Base-by-base conservation (phyloP, 2,797 vertebrate genomes). In the Clarias pachynema region DNA sequence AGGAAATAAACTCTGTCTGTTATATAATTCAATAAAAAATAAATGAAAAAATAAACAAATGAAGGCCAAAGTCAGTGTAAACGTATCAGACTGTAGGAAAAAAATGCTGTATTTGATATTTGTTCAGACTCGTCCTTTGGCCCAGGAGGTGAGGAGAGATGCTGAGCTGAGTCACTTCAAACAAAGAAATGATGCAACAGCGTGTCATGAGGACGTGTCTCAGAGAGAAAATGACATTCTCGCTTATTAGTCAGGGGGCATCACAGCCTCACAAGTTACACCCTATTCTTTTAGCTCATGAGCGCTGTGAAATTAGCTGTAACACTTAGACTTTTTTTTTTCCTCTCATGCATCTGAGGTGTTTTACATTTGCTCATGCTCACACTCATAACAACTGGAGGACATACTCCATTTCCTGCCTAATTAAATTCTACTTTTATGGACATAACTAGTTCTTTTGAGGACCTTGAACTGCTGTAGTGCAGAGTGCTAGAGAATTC, bases 61-160 rank as follows among this genome's bases (percentile, higher is more conserved):
- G 90, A 94, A 94, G 94, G 92, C 92, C 93, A 92, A 93, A 93
- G 94, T 95, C 93, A 94, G 94, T 94, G 92, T 91, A 89, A 91
- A 90, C 84, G 92, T 94, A 93, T 92, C 93, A 81, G 60, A 92
- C 92, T 94, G 92, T 89, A 89, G 88, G 91, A 74, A 88, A 90
- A 90, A 70, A 90, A 70, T 86, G 89, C 87, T 66, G 89, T 92
- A 93, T 93, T 93, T 94, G 91, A 93, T 93, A 92, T 94, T 92
- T 93, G 84, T 92, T 91, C 87, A 90, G 89, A 91, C 92, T 73
- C 34, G 91, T 92, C 92, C 91, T 94, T 93, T 92, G 91, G 92
- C 93, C 89, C 86, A 89, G 31, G 90, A 69, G 90, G 86, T 81
- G 86, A 87, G 92, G 85, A 94, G 90, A 86, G 88, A 88, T 20